phyloP scores from a whole-genome alignment of 1,140 invertebrate genomes.

The Pygmarrhopalites habei region DNA sequence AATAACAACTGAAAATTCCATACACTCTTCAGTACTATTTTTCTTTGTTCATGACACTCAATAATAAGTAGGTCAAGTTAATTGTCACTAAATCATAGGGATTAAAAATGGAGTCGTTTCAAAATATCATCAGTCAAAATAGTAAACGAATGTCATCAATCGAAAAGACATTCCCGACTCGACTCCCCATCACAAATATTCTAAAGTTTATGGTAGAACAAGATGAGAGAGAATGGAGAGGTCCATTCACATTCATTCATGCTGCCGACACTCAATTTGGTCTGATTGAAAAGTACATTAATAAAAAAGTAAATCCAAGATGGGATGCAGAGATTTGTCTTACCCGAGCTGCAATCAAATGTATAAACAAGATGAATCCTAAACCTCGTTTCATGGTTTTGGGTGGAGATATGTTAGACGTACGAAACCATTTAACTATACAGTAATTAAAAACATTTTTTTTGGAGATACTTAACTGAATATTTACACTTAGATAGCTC shows the following conservation, averaged over 20 bases:
- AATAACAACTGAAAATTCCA: no score
- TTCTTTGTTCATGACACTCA: no score
- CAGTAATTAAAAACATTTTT: no score
- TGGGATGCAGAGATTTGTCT: slow-evolving; percentile 51
- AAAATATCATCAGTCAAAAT: neutral
- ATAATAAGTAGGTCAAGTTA: no score
- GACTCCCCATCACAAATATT: neutral
- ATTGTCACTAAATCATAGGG: neutral
- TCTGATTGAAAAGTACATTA: slow-evolving; percentile 42
- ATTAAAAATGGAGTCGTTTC: neutral
- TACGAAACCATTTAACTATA: no score
- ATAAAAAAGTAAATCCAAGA: slow-evolving; percentile 40
- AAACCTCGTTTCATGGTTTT: slow-evolving; percentile 52
- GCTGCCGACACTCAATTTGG: slow-evolving; percentile 52
- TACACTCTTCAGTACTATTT: no score
- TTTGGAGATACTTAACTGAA: no score
- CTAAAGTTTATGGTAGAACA: neutral
- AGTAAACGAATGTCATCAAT: neutral
- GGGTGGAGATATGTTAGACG: slow-evolving; percentile 53
- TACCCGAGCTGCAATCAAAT: slow-evolving; percentile 44
- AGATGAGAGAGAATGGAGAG: slow-evolving; percentile 38
- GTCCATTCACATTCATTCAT: slow-evolving; percentile 48
- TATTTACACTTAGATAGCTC: no score
- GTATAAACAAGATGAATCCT: slow-evolving; percentile 48
- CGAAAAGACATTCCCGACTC: neutral